Base-by-base conservation (phyloP, 2,113 vertebrate species). In the Larimichthys polyactis region DNA sequence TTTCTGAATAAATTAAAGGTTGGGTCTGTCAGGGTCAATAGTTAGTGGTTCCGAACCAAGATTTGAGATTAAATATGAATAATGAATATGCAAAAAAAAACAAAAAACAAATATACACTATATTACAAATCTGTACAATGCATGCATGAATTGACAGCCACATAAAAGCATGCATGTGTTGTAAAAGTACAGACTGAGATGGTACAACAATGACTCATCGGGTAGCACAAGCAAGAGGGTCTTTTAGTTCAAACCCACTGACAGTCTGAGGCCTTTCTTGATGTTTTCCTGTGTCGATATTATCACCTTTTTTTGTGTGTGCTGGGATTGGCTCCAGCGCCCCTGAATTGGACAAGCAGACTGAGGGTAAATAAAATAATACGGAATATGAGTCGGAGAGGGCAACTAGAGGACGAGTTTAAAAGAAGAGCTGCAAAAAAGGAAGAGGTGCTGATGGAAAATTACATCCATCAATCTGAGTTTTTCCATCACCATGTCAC, bases 391-490 rank as follows among this genome's bases (percentile, higher is more conserved):
- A 81, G 52, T 60, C 24, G 32, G 24, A 40, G 59, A 82, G 75
- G 83, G 43, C 69, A 65, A 72, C 75, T 3, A 5, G 55, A 80
- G 75, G 85, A 82, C 75, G 3, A 20, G 55, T 63, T 68, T 55
- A 57, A 64, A 57, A 29, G 52, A 57, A 32, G 10, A 69, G 70
- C 68, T 64, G 79, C 68, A 22, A 83, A 66, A 29, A 63, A 3
- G 29, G 60, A 68, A 72, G 74, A 75, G 57, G 69, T 63, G 78
- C 74, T 81, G 79, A 72, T 78, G 76, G 82, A 68, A 83, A 85
- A 83, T 84, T 77, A 68, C 29, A 75, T 79, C 75, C 79, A 84
- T 89, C 79, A 66, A 54, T 27, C 44, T 0, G 59, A 71, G 67
- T 58, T 82, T 76, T 63, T 72, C 67, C 67, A 59, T 84, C 73